A percentile compares a stretch with the other conserved stretches of the same genome.
These are phyloP conservation scores for Metopolophium dirhodum DNA, from an alignment of 1,140 invertebrate species.

Conservation along the genomic window DNA sequence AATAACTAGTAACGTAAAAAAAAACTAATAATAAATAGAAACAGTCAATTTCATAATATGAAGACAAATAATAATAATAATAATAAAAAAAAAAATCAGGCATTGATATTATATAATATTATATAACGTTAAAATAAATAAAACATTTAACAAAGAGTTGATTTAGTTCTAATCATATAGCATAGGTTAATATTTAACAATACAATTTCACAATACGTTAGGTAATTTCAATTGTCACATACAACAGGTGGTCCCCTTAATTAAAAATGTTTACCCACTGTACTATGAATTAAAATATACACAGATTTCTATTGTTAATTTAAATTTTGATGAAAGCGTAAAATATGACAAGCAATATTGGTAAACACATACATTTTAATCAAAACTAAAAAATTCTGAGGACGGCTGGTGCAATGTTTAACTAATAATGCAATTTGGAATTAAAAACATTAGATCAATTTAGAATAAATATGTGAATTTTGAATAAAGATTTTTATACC, in stretches of 20 bases:
- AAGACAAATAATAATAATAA: slow-evolving; percentile 26
- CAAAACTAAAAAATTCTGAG: not conserved
- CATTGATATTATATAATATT: not conserved
- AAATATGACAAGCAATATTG: slow-evolving; percentile 1
- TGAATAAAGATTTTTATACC: not conserved
- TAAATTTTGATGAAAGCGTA: not conserved
- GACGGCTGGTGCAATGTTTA: not conserved
- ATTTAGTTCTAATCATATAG: slow-evolving; percentile 33
- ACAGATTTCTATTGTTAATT: not conserved
- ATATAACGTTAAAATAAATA: slow-evolving; percentile 38
- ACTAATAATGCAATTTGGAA: not conserved
- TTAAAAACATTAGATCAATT: not conserved
- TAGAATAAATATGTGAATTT: not conserved
- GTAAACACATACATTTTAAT: not conserved
- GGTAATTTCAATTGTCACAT: slow-evolving; percentile 15
- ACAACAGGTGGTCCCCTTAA: slow-evolving; percentile 37
- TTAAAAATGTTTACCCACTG: slow-evolving; percentile 20
- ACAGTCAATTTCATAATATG: slow-evolving; percentile 37
- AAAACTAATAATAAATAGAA: slow-evolving; percentile 38
- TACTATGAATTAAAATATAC: not conserved
- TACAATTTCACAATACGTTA: not conserved
- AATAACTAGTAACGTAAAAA: slow-evolving; percentile 38
- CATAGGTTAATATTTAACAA: slow-evolving; percentile 33
- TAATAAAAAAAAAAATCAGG: not conserved
- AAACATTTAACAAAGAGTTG: slow-evolving; percentile 33